A percentile compares a stretch with the other conserved stretches of the same genome.
These are phyloP conservation scores for Cyclina sinensis DNA, from an alignment of 1,140 invertebrate species.

Conservation along the genomic window DNA sequence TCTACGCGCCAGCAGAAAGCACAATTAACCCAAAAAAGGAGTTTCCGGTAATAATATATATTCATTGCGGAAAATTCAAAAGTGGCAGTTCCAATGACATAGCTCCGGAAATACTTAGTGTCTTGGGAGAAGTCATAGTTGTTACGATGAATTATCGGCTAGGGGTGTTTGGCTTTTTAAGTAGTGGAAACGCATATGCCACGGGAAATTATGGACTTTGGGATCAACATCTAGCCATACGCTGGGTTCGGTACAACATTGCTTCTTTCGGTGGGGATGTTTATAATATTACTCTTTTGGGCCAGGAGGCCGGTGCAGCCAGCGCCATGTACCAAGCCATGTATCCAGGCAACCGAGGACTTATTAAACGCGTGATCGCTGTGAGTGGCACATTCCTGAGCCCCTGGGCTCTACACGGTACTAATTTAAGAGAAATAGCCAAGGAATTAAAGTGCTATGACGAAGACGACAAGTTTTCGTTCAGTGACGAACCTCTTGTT, in stretches of 20 bases:
- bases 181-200: constrained; percentile 5
- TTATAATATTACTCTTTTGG: constrained; percentile 57
- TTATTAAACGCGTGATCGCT: constrained; percentile 54
- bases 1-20: constrained; percentile 49
- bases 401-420: constrained; percentile 49
- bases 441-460: constrained; percentile 30
- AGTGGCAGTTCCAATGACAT: not conserved
- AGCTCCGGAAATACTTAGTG: constrained; percentile 37
- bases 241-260: constrained; percentile 62
- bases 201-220: constrained; percentile 61
- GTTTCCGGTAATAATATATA: constrained; percentile 61
- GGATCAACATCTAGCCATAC: constrained; percentile 62
- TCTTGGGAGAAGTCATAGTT: constrained; percentile 37
- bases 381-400: constrained; percentile 42
- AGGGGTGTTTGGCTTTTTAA: constrained; percentile 56
- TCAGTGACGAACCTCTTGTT: constrained; percentile 48
- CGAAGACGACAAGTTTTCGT: not conserved
- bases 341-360: constrained; percentile 57
- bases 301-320: constrained; percentile 48
- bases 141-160: constrained; percentile 64
- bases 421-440: constrained; percentile 38
- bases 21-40: constrained; percentile 61
- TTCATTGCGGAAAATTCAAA: constrained; percentile 60
- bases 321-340: constrained; percentile 54
- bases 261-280: constrained; percentile 54